phyloP scores from a whole-genome alignment of 2,888 invertebrate species.

The Platycheirus albimanus region DNA sequence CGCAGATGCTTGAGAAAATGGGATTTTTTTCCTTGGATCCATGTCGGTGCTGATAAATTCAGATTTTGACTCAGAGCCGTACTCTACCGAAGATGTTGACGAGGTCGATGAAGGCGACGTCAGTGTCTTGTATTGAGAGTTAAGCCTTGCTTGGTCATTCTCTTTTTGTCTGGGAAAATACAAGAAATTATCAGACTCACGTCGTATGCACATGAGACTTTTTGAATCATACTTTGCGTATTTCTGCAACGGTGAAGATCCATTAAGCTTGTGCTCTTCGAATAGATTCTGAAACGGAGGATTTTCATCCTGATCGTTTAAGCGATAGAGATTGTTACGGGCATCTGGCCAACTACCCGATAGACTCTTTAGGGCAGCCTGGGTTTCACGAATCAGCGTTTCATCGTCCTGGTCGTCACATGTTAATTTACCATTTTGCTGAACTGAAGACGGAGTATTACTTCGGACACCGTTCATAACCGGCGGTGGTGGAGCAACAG shows the following conservation, averaged over 20 bases:
- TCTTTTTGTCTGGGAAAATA: slow-evolving; percentile 82
- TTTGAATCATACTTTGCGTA: slow-evolving; percentile 79
- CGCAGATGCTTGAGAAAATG: slow-evolving; percentile 90
- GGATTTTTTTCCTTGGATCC: slow-evolving; percentile 81
- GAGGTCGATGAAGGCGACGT: slow-evolving; percentile 59
- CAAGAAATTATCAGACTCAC: slow-evolving; percentile 85
- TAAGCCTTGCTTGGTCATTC: slow-evolving; percentile 82
- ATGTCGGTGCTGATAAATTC: slow-evolving; percentile 34
- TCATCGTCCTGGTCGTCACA: slow-evolving; percentile 88
- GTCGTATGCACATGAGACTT: slow-evolving; percentile 81
- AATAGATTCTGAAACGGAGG: slow-evolving; percentile 93
- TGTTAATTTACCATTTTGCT: slow-evolving; percentile 69
- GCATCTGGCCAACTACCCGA: slow-evolving; percentile 93
- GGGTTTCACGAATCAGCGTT: slow-evolving; percentile 92
- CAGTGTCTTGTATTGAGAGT: slow-evolving; percentile 77
- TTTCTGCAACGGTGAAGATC: slow-evolving; percentile 71
- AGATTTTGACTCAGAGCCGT: slow-evolving; percentile 60
- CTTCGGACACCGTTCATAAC: slow-evolving; percentile 63
- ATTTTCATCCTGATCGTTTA: slow-evolving; percentile 89
- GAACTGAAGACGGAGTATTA: slow-evolving; percentile 62
- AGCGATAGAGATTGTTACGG: slow-evolving; percentile 85
- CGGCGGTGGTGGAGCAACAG: slow-evolving; percentile 60
- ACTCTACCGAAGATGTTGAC: slow-evolving; percentile 64
- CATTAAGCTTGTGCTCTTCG: slow-evolving; percentile 88
- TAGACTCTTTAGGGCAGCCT: slow-evolving; percentile 93